phyloP scores from a whole-genome alignment of 2,797 vertebrate genomes.

The Fistularia tabacaria region DNA sequence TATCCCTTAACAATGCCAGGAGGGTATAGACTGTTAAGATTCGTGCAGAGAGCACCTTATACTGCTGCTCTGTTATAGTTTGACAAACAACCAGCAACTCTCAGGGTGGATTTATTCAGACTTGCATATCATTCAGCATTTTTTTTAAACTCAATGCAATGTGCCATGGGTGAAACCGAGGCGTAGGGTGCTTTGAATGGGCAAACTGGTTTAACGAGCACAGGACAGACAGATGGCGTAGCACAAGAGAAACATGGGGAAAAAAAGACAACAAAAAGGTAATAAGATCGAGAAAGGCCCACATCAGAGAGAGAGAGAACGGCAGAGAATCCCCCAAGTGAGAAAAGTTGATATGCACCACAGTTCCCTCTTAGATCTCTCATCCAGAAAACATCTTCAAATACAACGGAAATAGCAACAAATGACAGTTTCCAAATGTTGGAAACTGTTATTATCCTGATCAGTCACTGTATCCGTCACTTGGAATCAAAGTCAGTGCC shows the following conservation, averaged over 20 bases:
- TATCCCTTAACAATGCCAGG: slow-evolving; percentile 62
- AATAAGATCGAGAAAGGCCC: slow-evolving; percentile 40
- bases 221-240: slow-evolving; percentile 55
- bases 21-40: slow-evolving; percentile 54
- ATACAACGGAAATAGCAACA: slow-evolving; percentile 50
- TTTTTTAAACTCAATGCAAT: slow-evolving; percentile 56
- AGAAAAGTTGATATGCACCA: slow-evolving; percentile 41
- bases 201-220: slow-evolving; percentile 49
- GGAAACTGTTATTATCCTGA: slow-evolving; percentile 30
- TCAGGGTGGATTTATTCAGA: slow-evolving; percentile 45
- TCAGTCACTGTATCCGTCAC: slow-evolving; percentile 29
- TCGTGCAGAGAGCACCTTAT: slow-evolving; percentile 54
- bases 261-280: slow-evolving; percentile 33
- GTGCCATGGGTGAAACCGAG: slow-evolving; percentile 53
- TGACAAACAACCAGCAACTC: slow-evolving; percentile 62
- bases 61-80: slow-evolving; percentile 47
- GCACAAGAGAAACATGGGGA: slow-evolving; percentile 20
- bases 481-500: slow-evolving; percentile 32
- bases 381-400: slow-evolving; percentile 58
- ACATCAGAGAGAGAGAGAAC: slow-evolving; percentile 36
- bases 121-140: slow-evolving; percentile 51
- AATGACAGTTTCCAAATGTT: slow-evolving; percentile 28
- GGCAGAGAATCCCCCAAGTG: slow-evolving; percentile 49
- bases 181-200: slow-evolving; percentile 38
- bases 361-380: slow-evolving; percentile 41